These are phyloP conservation scores for Hafferia zeledoni DNA, from an alignment of 2,797 vertebrate genomes.

Conservation along the genomic window DNA sequence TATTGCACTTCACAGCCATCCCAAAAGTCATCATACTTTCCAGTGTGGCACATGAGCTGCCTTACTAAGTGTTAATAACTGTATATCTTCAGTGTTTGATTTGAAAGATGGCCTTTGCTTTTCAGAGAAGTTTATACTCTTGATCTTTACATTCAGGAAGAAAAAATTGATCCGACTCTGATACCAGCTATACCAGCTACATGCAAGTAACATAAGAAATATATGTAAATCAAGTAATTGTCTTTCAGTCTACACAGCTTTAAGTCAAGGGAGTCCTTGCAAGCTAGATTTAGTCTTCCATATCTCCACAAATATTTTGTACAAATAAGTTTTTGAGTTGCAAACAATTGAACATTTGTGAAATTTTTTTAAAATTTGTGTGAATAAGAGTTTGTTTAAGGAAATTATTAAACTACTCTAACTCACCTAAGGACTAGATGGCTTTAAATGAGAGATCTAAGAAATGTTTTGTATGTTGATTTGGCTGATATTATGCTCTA, in stretches of 20 bases:
- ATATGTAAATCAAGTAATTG: background rate
- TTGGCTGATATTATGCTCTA: background rate
- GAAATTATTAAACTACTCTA: background rate
- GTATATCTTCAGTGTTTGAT: background rate
- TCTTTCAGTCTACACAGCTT: background rate
- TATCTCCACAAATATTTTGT: background rate
- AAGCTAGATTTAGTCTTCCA: background rate
- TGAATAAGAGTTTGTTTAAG: background rate
- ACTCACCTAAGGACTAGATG: background rate
- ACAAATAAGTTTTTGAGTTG: background rate
- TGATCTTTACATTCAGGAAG: background rate
- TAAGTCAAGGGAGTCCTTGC: background rate
- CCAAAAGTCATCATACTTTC: background rate
- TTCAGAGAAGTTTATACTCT: background rate
- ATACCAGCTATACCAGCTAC: background rate
- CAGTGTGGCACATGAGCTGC: fast-evolving
- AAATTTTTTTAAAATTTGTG: background rate
- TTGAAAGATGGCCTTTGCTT: background rate
- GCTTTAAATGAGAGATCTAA: background rate
- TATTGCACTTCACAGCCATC: background rate
- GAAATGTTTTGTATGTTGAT: background rate
- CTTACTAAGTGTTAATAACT: background rate
- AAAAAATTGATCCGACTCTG: background rate
- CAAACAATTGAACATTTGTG: background rate
- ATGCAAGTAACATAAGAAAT: background rate